Base-by-base conservation (phyloP, 2,113 vertebrate species). In the Poecile atricapillus region DNA sequence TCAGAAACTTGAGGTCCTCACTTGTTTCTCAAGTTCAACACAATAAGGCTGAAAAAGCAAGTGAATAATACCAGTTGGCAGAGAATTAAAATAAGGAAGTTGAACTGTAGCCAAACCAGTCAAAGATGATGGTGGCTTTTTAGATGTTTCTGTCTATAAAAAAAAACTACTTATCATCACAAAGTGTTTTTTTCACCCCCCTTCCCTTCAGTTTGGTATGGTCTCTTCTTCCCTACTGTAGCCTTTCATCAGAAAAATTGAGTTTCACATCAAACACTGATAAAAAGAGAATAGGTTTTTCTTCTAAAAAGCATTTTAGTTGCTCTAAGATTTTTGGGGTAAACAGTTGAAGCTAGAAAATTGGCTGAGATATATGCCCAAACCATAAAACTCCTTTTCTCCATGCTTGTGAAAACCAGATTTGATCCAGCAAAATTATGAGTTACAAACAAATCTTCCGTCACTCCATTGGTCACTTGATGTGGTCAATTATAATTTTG, bases 401-500 rank as follows among this genome's bases (percentile, higher is more conserved):
- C 19, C 19, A 9, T 82, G 16, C 20, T 52, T 23, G 35, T 3
- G 1, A 83, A 90, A 94, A 43, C 15, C 58, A 85, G 44, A 86
- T 93, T 39, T 46, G 55, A 65, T 85, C 67, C 67, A 82, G 64
- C 27, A 75, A 87, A 92, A 82, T 75, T 49, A 39, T 41, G 31
- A 83, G 63, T 60, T 90, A 43, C 18, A 84, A 71, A 85, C 13
- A 49, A 64, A 62, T 69, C 43, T 83, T 79, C 82, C 43, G 39
- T 43, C 50, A 55, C 37, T 58, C 75, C 33, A 39, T 41, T 62
- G 91, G 74, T 93, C 81, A 73, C 46, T 87, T 0, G 0, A 55
- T 90, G 78, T 80, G 82, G 53, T 94, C 93, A 85, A 59, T 93
- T 93, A 77, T 7, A 77, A 82, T 80, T 93, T 73, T 83, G 91